Percentiles rank a stretch among this genome's conserved stretches.
phyloP scores from a whole-genome alignment of 2,888 invertebrate species.

The Pecten maximus region DNA sequence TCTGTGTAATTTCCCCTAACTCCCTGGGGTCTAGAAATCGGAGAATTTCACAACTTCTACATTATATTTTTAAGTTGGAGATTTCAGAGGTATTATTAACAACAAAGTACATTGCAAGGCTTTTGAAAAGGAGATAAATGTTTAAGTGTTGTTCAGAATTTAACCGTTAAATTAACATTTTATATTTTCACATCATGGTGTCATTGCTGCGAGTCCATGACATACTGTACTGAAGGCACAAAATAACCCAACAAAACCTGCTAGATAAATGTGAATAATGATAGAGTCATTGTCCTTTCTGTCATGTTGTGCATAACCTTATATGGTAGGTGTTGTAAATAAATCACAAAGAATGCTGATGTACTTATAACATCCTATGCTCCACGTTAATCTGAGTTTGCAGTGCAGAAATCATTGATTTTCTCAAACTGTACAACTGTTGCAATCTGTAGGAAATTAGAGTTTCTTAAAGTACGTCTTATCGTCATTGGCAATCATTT shows the following conservation, averaged over 20 bases:
- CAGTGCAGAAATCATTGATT: constrained; percentile 20
- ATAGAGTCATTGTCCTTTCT: not conserved
- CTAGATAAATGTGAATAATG: not conserved
- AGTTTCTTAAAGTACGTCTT: not conserved
- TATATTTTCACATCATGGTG: not conserved
- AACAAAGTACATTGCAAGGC: not conserved
- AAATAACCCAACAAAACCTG: not conserved
- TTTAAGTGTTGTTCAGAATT: not conserved
- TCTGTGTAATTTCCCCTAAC: too few species aligned
- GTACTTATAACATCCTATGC: not conserved
- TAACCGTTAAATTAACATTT: not conserved
- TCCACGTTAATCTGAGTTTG: not conserved
- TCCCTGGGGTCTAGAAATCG: too few species aligned
- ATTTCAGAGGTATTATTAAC: not conserved
- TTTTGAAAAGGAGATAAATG: not conserved
- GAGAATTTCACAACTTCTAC: too few species aligned
- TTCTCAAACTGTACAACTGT: not conserved
- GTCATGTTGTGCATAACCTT: not conserved
- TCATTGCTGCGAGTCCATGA: not conserved
- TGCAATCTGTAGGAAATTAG: constrained; percentile 33
- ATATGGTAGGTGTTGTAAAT: not conserved
- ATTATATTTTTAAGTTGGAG: too few species aligned
- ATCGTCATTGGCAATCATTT: not conserved
- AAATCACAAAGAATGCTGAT: not conserved
- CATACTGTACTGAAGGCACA: not conserved